Base-by-base conservation (phyloP, 2,888 invertebrate species). In the Cryptocephalus primarius region DNA sequence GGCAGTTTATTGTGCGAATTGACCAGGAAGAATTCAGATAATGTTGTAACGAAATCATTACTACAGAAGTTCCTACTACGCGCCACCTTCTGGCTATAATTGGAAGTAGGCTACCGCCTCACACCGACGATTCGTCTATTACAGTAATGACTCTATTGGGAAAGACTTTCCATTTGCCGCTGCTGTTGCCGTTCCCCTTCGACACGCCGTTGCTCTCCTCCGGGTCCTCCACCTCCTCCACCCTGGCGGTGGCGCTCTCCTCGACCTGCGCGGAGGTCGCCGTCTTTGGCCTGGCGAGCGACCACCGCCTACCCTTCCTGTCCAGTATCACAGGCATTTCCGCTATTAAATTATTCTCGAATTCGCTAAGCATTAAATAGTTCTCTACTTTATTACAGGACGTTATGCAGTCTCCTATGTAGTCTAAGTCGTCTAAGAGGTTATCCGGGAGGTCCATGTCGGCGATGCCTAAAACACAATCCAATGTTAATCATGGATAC, bases 381-480 rank as follows among this genome's bases (percentile, higher is more conserved):
- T 88, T 87, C 68, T 88, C 88, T 54, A 88, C 83, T 76, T 87
- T 87, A 73, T 87, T 86, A 70, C 87, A 88, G 52, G 86, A 86
- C 56, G 87, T 87, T 67, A 88, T 87, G 68, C 86, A 86, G 67
- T 87, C 86, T 46, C 85, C 85, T 52, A 84, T 84, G 64, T 85
- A 85, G 64, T 86, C 85, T 55, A 87, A 72, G 60, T 86, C 86
- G 49, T 87, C 86, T 32, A 87, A 73, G 46, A 87, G 69, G 64
- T 86, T 85, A 61, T 88, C 87, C 13, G 87, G 87, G 40, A 88
- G 74, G 67, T 88, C 88, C 74, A 88, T 81, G 60, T 88, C 88
- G 0, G 86, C 82, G 43, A 88, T 85, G 31, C 87, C 88, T 59
- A 39, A 22, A 55, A 53, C 13, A 31, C 11, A 49, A 40, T n/a